phyloP scores from a whole-genome alignment of 2,113 vertebrate genomes.

The Crotalus helleri region DNA sequence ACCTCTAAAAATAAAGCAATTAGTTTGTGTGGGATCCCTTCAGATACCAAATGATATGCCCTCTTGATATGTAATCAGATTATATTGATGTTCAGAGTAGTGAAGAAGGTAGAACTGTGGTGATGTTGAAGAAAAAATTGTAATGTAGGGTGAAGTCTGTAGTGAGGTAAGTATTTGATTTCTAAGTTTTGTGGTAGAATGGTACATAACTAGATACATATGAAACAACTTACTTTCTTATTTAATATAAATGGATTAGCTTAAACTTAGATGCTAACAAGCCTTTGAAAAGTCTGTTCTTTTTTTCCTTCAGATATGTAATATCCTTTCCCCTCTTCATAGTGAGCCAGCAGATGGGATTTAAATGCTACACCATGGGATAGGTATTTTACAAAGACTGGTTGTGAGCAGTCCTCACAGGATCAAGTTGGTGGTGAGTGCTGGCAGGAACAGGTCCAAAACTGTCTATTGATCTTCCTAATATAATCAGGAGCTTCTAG shows the following conservation, averaged over 20 bases:
- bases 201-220: neutral
- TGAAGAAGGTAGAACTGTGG: neutral
- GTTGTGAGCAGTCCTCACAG: neutral
- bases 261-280: neutral
- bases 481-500: neutral
- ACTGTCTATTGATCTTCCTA: neutral
- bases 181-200: neutral
- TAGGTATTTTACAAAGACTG: neutral
- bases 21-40: neutral
- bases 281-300: neutral
- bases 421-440: conserved; percentile 13
- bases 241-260: neutral
- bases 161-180: neutral
- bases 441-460: conserved; percentile 17
- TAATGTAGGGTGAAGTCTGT: neutral
- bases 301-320: conserved; percentile 3
- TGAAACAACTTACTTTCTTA: neutral
- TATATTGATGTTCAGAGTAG: neutral
- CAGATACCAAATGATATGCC: neutral
- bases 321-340: neutral
- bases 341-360: neutral
- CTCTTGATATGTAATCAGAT: neutral
- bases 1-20: neutral
- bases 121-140: neutral
- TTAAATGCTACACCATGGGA: neutral